phyloP scores from a whole-genome alignment of 2,888 invertebrate species.

The Atethmia centrago region DNA sequence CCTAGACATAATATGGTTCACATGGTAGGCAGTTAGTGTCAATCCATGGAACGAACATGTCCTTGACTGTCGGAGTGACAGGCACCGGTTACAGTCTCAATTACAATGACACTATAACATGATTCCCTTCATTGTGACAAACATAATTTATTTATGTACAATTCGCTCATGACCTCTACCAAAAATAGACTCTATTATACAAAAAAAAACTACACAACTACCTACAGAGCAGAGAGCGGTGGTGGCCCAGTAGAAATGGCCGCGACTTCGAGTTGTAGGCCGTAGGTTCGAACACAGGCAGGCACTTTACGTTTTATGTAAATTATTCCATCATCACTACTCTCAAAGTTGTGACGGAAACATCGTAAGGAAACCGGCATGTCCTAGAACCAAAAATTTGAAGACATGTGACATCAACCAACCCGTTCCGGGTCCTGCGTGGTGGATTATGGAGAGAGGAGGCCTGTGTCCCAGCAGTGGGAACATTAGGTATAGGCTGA shows the following conservation, averaged over 20 bases:
- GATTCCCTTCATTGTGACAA: conserved; percentile 45
- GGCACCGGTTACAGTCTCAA: conserved; percentile 37
- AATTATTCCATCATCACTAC: not conserved
- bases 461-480: not conserved
- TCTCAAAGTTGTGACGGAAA: not conserved
- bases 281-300: not conserved
- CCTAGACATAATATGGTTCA: not conserved
- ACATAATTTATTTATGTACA: conserved; percentile 43
- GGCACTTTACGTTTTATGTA: not conserved
- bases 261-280: not conserved
- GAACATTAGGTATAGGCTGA: not conserved
- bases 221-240: not conserved
- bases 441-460: not conserved
- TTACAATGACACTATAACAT: conserved; percentile 26
- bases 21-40: not conserved
- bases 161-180: conserved; percentile 5
- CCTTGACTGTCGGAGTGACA: conserved; percentile 53
- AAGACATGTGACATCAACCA: not conserved
- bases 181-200: conserved; percentile 17
- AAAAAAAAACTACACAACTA: not conserved
- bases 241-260: not conserved
- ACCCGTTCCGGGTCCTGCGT: not conserved
- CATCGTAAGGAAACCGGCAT: not conserved
- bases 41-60: conserved; percentile 24
- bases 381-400: not conserved